Evolutionary conservation across 2,888 invertebrate genomes (phyloP).

Genomic region (Horisme vitalbata): DNA sequence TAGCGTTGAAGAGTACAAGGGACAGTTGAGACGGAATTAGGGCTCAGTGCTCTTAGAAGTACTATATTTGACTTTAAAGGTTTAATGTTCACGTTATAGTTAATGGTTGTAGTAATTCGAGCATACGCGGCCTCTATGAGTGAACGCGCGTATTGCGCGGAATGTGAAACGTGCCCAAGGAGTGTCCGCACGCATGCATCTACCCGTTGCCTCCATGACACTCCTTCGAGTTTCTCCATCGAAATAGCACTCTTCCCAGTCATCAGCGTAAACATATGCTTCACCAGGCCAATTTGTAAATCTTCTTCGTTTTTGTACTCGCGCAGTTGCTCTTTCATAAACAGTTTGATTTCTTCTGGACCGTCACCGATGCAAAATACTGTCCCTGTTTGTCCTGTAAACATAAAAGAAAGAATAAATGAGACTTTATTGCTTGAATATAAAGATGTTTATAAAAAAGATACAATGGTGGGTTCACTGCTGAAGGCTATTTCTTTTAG

Average conservation of each 20-base stretch:
- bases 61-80: slow-evolving; percentile 44
- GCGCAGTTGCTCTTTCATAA: slow-evolving; percentile 42
- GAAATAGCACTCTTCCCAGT: slow-evolving; percentile 16
- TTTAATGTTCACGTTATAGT: slow-evolving; percentile 27
- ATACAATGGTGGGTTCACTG: no score
- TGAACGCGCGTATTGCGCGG: slow-evolving; percentile 53
- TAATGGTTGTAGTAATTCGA: slow-evolving; percentile 36
- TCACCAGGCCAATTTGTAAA: slow-evolving; percentile 48
- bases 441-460: no score
- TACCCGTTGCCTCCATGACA: slow-evolving; percentile 42
- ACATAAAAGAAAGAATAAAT: no score
- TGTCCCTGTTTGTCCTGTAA: slow-evolving; percentile 51
- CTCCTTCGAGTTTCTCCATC: slow-evolving; percentile 29
- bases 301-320: slow-evolving; percentile 39
- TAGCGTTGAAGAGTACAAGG: slow-evolving; percentile 27
- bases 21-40: not conserved
- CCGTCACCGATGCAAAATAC: slow-evolving; percentile 55
- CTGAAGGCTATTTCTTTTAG: no score
- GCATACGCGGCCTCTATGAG: slow-evolving; percentile 47
- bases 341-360: slow-evolving; percentile 45
- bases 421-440: no score
- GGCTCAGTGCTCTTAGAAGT: slow-evolving; percentile 38
- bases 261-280: slow-evolving; percentile 55
- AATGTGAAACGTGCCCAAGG: slow-evolving; percentile 49
- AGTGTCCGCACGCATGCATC: slow-evolving; percentile 44